These are phyloP conservation scores for Sminthurides aquaticus DNA, from an alignment of 2,888 invertebrate species.

Conservation along the genomic window DNA sequence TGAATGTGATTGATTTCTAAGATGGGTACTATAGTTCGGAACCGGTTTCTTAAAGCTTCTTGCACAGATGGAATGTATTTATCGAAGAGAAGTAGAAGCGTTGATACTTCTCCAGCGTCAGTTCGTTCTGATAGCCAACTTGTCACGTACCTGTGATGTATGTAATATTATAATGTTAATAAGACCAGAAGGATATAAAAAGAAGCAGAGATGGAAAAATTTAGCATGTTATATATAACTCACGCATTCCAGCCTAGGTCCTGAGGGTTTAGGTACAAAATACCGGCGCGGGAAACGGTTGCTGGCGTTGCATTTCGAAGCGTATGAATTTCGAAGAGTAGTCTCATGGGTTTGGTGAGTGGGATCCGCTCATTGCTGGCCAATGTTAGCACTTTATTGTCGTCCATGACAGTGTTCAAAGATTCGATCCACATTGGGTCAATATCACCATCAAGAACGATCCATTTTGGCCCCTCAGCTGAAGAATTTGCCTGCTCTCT, in stretches of 20 bases:
- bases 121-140: constrained; percentile 85
- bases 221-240: constrained; percentile 48
- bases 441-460: constrained; percentile 91
- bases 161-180: not conserved
- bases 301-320: constrained; percentile 92
- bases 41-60: constrained; percentile 75
- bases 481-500: constrained; percentile 85
- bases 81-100: constrained; percentile 88
- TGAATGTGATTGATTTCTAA: constrained; percentile 89
- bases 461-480: constrained; percentile 90
- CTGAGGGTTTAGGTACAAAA: constrained; percentile 89
- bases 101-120: constrained; percentile 71
- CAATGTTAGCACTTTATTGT: constrained; percentile 89
- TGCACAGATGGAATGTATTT: constrained; percentile 89
- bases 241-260: constrained; percentile 97
- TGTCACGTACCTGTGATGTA: constrained; percentile 65
- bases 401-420: constrained; percentile 96
- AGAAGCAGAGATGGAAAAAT: not conserved
- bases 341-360: constrained; percentile 81
- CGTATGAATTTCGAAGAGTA: constrained; percentile 95
- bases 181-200: not conserved
- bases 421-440: constrained; percentile 99
- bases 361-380: constrained; percentile 96
- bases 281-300: constrained; percentile 92
- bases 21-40: constrained; percentile 92